Evolutionary conservation across 2,113 vertebrate species (phyloP), one percentile per base, ranked within the genome.

Genomic region (Crocuta crocuta): DNA sequence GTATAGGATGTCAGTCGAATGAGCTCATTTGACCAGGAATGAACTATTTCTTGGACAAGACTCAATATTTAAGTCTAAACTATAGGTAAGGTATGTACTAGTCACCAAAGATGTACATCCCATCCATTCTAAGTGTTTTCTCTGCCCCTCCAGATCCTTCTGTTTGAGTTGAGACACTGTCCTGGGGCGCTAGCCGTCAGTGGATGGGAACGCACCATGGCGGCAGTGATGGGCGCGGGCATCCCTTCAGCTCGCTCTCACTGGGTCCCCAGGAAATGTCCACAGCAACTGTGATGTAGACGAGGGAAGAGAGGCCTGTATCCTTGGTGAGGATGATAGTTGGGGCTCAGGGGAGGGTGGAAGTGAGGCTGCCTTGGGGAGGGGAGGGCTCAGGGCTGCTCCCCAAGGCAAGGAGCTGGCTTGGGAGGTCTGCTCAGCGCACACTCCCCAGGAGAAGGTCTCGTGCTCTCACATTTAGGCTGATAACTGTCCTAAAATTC

Each of bases 321-420:
- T 28, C 43, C 43, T 19, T 19, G 31, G 28, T 7, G 8, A 33
- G 28, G 11, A 68, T 12, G n/a, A 12, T 16, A 19, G 4, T 50
- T 23, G 17, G 31, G 43, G 19, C 10, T 11, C 43, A 48, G 16
- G 10, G 19, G 1, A 15, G 83, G 8, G n/a, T 45, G 33, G 26
- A 26, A 39, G 23, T 0, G 1, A 4, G 23, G 1, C 53, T 26
- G 4, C 7, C 21, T 9, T 35, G 10, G 10, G 58, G 33, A 55
- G 4, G 35, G 26, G 19, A 2, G 13, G 6, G 58, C 1, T 7
- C 16, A 43, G 58, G 24, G 16, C 24, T 17, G 15, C 81, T 45
- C 35, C 58, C 58, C 39, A 45, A 21, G 21, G 21, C 39, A 39
- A 39, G 39, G 45, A 23, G 7, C 23, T n/a, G 33, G 35, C 58